phyloP scores from a whole-genome alignment of 2,113 vertebrate species.

The Corythaeola cristata region DNA sequence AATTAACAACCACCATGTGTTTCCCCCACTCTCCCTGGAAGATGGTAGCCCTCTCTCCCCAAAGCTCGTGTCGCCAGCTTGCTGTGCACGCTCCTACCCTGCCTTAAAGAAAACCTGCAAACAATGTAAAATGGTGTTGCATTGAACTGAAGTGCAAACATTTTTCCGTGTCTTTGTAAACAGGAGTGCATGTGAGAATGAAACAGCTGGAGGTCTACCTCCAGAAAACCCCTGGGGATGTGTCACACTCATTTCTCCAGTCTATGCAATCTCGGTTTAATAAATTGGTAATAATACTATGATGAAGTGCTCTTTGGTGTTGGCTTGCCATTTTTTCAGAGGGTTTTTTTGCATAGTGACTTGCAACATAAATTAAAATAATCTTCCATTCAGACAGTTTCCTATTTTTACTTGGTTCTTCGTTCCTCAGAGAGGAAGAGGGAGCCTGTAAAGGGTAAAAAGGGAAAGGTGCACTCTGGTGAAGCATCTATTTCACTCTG shows the following conservation, averaged over 20 bases:
- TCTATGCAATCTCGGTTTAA: constrained; percentile 44
- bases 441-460: neutral
- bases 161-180: constrained; percentile 38
- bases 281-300: constrained; percentile 60
- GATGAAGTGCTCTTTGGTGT: constrained; percentile 42
- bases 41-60: neutral
- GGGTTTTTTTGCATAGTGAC: neutral
- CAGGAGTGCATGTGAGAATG: constrained; percentile 22
- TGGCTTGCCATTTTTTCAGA: constrained; percentile 4
- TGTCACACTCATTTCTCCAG: constrained; percentile 24
- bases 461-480: neutral
- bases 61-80: neutral
- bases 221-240: neutral
- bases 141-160: neutral
- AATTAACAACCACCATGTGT: constrained; percentile 18
- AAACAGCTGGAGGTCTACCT: constrained; percentile 59
- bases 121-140: constrained; percentile 6
- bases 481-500: neutral
- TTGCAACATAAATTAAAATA: constrained; percentile 28
- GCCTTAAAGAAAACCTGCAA: constrained; percentile 32
- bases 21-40: neutral
- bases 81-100: neutral
- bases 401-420: neutral
- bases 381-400: neutral
- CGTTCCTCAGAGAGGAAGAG: neutral